These are phyloP conservation scores for Austrolebias charrua DNA, from an alignment of 2,797 vertebrate species.

Conservation along the genomic window DNA sequence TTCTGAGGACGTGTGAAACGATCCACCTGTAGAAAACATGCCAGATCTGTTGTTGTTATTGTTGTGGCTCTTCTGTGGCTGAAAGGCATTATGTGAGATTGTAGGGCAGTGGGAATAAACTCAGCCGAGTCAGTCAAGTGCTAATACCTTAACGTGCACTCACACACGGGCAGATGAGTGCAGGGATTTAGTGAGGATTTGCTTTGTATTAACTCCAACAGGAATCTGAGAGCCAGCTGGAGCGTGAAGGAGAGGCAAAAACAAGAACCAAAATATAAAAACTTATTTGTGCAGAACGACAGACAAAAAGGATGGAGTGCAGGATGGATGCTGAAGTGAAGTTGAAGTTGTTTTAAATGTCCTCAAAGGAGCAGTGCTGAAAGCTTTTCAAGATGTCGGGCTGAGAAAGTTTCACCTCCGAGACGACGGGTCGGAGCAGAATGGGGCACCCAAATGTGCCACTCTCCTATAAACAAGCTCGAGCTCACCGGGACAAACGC, in stretches of 20 bases:
- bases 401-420: slow-evolving; percentile 23
- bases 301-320: neutral
- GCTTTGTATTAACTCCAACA: slow-evolving; percentile 55
- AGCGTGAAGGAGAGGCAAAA: slow-evolving; percentile 3
- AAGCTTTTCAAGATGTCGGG: slow-evolving; percentile 8
- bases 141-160: slow-evolving; percentile 51
- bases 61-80: slow-evolving; percentile 26
- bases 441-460: slow-evolving; percentile 62
- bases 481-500: slow-evolving; percentile 46
- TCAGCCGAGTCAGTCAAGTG: slow-evolving; percentile 47
- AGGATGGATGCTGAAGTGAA: neutral
- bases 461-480: slow-evolving; percentile 26
- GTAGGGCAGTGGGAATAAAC: slow-evolving; percentile 30
- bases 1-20: neutral
- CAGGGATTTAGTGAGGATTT: slow-evolving; percentile 67
- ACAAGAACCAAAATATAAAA: neutral
- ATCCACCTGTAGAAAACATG: slow-evolving; percentile 8
- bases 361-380: neutral
- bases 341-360: neutral
- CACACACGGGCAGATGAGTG: slow-evolving; percentile 17
- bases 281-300: neutral
- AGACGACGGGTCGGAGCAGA: slow-evolving; percentile 1
- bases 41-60: slow-evolving; percentile 33
- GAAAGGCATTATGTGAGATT: slow-evolving; percentile 57
- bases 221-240: slow-evolving; percentile 28